Percentiles rank a stretch among this genome's conserved stretches.
These are phyloP conservation scores for Euura lappo DNA, from an alignment of 1,140 invertebrate species.

Conservation along the genomic window DNA sequence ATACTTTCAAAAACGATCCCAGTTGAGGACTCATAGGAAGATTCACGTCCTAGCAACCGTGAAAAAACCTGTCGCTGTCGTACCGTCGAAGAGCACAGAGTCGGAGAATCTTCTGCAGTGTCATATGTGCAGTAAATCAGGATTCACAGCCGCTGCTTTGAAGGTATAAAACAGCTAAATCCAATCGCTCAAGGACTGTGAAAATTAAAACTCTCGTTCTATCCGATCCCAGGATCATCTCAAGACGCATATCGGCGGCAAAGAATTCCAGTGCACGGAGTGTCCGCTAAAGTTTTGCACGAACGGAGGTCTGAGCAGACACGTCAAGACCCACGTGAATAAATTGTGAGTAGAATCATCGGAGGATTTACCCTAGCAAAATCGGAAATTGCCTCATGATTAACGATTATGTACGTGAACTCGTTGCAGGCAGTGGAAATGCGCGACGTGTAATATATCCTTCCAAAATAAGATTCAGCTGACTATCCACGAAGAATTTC, in stretches of 20 bases:
- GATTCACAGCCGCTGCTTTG: constrained; percentile 35
- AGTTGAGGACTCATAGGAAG: constrained; percentile 62
- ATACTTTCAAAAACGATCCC: constrained; percentile 61
- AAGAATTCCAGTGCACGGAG: constrained; percentile 52
- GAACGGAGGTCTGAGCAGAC: constrained; percentile 52
- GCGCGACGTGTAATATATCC: constrained; percentile 31
- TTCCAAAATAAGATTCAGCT: constrained; percentile 34
- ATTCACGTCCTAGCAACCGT: constrained; percentile 58
- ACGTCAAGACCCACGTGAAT: constrained; percentile 53
- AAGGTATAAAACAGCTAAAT: constrained; percentile 29
- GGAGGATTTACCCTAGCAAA: background rate
- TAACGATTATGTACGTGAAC: background rate
- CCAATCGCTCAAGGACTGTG: constrained; percentile 8
- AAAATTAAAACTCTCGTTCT: background rate
- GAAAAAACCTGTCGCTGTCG: constrained; percentile 53
- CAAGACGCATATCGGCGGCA: constrained; percentile 58
- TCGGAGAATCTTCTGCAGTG: constrained; percentile 36
- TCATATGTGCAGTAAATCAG: constrained; percentile 43
- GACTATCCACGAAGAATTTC: constrained; percentile 32
- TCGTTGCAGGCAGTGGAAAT: constrained; percentile 32
- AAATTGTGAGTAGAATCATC: constrained; percentile 35
- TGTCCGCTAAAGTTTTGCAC: constrained; percentile 60
- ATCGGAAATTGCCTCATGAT: background rate
- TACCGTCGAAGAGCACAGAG: constrained; percentile 43
- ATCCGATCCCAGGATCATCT: constrained; percentile 62